A percentile compares a stretch with the other conserved stretches of the same genome.
phyloP scores from a whole-genome alignment of 2,113 vertebrate species.

The Protobothrops mucrosquamatus region DNA sequence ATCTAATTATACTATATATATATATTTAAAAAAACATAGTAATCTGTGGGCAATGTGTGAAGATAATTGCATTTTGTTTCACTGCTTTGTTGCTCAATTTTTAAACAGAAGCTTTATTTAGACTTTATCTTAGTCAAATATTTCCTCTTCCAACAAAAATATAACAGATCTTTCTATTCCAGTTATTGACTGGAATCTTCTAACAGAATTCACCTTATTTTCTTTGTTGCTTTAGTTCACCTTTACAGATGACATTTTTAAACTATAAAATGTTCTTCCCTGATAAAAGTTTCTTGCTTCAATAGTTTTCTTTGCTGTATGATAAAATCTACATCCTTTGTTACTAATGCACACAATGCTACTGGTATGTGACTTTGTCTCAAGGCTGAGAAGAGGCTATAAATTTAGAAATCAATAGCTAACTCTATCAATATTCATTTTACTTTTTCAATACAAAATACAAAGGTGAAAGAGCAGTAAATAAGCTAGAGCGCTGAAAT shows the following conservation, averaged over 20 bases:
- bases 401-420: constrained; percentile 81
- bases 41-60: constrained; percentile 26
- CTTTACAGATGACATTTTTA: constrained; percentile 68
- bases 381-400: constrained; percentile 68
- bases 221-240: constrained; percentile 51
- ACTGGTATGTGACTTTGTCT: constrained; percentile 75
- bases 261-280: constrained; percentile 57
- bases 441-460: constrained; percentile 80
- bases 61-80: constrained; percentile 3
- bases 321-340: constrained; percentile 64
- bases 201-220: constrained; percentile 41
- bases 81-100: constrained; percentile 12
- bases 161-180: background rate
- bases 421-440: constrained; percentile 84
- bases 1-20: background rate
- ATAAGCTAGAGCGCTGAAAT: constrained; percentile 75
- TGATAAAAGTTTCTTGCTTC: constrained; percentile 63
- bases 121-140: constrained; percentile 10
- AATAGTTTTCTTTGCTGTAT: constrained; percentile 61
- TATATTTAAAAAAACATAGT: background rate
- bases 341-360: constrained; percentile 57
- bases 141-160: background rate
- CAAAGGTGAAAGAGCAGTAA: constrained; percentile 81
- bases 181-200: constrained; percentile 20
- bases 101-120: background rate